Percentiles rank a stretch among this genome's conserved stretches.
These are phyloP conservation scores for Chaetophractus vellerosus DNA, from an alignment of 2,797 vertebrate species.

Conservation along the genomic window DNA sequence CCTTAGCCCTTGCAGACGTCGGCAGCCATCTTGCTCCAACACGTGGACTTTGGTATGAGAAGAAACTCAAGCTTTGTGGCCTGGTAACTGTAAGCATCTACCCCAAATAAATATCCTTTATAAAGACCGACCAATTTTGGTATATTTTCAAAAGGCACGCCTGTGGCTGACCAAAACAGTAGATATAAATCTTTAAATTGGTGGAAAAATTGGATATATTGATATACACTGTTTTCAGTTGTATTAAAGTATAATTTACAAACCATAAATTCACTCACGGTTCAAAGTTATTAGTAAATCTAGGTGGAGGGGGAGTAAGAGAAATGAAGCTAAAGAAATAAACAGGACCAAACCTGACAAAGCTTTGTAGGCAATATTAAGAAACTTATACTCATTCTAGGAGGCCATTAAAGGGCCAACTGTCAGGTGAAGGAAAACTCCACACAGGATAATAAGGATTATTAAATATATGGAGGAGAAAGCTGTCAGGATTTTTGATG, in stretches of 20 bases:
- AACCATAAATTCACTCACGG: not conserved
- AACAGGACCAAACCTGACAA: not conserved
- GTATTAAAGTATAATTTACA: conserved; percentile 11
- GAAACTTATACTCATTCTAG: not conserved
- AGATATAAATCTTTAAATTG: not conserved
- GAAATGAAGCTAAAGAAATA: not conserved
- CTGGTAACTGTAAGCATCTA: too few relatives aligned
- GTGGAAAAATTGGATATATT: not conserved
- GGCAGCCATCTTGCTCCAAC: too few relatives aligned
- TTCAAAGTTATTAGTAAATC: not conserved
- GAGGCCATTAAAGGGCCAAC: not conserved
- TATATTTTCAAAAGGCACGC: too few relatives aligned
- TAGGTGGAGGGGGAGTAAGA: not conserved
- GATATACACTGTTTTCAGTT: not conserved
- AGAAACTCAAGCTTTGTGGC: too few relatives aligned
- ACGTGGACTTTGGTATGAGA: too few relatives aligned
- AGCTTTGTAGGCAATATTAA: not conserved
- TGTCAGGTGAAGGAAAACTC: not conserved
- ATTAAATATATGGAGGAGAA: not conserved
- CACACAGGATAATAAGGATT: not conserved
- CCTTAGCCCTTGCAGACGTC: too few relatives aligned
- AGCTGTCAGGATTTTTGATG: not conserved
- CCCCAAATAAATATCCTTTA: too few relatives aligned
- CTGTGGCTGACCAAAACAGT: too few relatives aligned
- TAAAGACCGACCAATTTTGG: too few relatives aligned